A percentile compares a stretch with the other conserved stretches of the same genome.
These are phyloP conservation scores for Rhagium mordax DNA, from an alignment of 2,888 invertebrate genomes.

Conservation along the genomic window DNA sequence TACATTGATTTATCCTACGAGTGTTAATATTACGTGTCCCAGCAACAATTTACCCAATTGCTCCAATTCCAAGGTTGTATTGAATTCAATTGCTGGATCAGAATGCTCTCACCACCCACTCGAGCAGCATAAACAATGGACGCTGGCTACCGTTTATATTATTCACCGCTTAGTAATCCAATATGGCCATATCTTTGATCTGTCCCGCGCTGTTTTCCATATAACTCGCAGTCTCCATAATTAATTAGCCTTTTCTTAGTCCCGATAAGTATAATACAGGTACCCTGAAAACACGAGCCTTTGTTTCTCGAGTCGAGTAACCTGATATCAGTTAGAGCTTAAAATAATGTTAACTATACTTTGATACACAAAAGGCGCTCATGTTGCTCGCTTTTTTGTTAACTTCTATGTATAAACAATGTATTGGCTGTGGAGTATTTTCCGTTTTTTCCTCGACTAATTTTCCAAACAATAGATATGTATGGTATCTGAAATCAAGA, in stretches of 20 bases:
- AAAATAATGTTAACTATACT: conserved; percentile 33
- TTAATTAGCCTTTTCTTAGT: conserved; percentile 60
- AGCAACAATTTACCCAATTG: conserved; percentile 1
- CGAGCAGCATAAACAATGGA: conserved; percentile 62
- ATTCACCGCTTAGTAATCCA: conserved; percentile 62
- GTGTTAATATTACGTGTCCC: not conserved
- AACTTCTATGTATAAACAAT: conserved; percentile 21
- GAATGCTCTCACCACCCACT: conserved; percentile 54
- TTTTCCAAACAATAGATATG: not conserved
- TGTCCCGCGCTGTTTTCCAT: conserved; percentile 64
- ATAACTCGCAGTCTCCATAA: conserved; percentile 63
- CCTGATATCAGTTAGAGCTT: conserved; percentile 40
- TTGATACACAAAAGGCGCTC: conserved; percentile 23
- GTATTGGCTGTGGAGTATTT: not conserved
- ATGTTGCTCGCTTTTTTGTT: conserved; percentile 14
- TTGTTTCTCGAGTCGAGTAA: conserved; percentile 50
- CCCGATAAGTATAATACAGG: conserved; percentile 53
- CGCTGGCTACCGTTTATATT: conserved; percentile 63
- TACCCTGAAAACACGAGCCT: conserved; percentile 47
- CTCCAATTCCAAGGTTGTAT: conserved; percentile 3
- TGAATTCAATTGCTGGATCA: conserved; percentile 5
- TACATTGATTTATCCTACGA: not conserved
- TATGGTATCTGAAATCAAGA: not conserved
- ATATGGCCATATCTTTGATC: conserved; percentile 66
- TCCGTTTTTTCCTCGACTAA: not conserved